Evolutionary conservation across 2,113 vertebrate species (phyloP).

Genomic region (Tragelaphus imberbis): DNA sequence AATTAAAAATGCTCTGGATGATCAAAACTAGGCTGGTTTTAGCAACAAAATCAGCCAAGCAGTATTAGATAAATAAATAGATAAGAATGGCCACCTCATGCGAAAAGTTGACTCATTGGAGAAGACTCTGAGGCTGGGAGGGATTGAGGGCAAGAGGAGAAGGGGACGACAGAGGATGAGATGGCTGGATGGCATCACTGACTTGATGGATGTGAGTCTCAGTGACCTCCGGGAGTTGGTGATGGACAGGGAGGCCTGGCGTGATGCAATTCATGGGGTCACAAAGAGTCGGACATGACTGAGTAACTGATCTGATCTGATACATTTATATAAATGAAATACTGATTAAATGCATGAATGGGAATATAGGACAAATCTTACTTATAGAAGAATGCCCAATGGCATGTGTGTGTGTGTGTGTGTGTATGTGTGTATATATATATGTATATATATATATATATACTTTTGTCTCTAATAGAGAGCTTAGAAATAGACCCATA

Average conservation of each 20-base stretch:
- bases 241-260: too few species aligned
- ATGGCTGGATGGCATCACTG: too few species aligned
- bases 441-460: not conserved
- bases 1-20: not conserved
- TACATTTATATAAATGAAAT: not conserved
- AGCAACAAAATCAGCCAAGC: not conserved
- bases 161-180: too few species aligned
- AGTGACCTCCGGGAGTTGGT: too few species aligned
- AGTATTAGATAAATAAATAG: not conserved
- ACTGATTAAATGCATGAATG: not conserved
- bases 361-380: not conserved
- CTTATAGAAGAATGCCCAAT: not conserved
- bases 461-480: not conserved
- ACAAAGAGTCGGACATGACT: too few species aligned
- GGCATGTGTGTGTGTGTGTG: not conserved
- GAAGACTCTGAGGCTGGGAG: too few species aligned
- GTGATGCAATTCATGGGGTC: too few species aligned
- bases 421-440: fast-evolving
- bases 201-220: too few species aligned
- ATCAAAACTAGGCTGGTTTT: not conserved
- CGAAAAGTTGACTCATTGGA: too few species aligned
- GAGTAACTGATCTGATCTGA: too few species aligned
- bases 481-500: not conserved
- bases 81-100: not conserved
- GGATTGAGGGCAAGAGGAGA: too few species aligned